These are phyloP conservation scores for Noturus placidus DNA, from an alignment of 2,113 vertebrate genomes.

Conservation along the genomic window DNA sequence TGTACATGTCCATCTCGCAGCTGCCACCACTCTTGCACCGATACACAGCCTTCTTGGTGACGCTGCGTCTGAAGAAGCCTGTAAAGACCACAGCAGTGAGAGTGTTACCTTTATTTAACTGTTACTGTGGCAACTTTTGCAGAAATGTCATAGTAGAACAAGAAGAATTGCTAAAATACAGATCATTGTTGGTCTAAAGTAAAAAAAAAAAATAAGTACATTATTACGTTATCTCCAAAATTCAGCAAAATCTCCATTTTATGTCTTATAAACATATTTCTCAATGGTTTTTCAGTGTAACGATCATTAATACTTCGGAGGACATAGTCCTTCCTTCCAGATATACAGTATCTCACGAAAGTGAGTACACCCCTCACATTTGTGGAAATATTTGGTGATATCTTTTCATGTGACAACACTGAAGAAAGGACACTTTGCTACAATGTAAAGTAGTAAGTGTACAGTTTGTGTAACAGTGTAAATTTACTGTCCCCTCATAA, in stretches of 20 bases:
- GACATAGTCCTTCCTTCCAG: neutral
- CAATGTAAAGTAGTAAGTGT: too few species aligned
- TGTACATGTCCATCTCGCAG: slow-evolving; percentile 98
- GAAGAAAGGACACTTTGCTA: too few species aligned
- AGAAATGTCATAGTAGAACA: neutral
- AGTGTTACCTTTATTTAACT: neutral
- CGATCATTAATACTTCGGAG: neutral
- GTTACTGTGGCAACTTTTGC: neutral
- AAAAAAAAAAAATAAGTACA: neutral
- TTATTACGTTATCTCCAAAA: neutral
- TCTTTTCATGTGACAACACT: too few species aligned
- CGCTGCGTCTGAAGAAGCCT: slow-evolving; percentile 91
- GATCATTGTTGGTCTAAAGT: neutral
- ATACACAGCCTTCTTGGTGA: slow-evolving; percentile 92
- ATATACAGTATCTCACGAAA: too few species aligned
- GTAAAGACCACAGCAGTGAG: neutral
- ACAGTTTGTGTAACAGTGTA: too few species aligned
- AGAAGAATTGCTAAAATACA: neutral
- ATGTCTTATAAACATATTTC: neutral
- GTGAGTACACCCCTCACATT: too few species aligned
- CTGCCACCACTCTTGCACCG: slow-evolving; percentile 89
- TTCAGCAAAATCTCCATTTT: neutral
- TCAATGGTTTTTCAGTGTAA: neutral
- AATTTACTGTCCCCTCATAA: too few species aligned
- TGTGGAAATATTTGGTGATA: too few species aligned